phyloP scores from a whole-genome alignment of 2,797 vertebrate species.

The Microhierax caerulescens region DNA sequence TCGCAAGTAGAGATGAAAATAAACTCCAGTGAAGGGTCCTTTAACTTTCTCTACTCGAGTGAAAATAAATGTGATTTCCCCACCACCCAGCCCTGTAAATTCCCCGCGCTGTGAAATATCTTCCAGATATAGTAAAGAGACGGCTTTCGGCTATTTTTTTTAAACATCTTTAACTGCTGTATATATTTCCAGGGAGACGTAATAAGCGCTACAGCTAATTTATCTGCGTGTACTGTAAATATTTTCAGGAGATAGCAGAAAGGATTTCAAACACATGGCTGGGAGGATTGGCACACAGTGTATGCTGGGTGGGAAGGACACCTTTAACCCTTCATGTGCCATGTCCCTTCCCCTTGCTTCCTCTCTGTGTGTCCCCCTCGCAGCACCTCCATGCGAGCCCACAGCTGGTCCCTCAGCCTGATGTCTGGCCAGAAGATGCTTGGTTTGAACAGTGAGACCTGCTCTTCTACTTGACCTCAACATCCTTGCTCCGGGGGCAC shows the following conservation, averaged over 20 bases:
- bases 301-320: slow-evolving; percentile 20
- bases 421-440: neutral
- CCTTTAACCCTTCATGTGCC: neutral
- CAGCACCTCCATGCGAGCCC: neutral
- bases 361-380: accelerated
- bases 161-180: slow-evolving; percentile 72
- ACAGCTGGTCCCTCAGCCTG: neutral
- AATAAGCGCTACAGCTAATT: slow-evolving; percentile 70
- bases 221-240: slow-evolving; percentile 70
- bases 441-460: neutral
- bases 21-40: slow-evolving; percentile 66
- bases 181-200: slow-evolving; percentile 69
- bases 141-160: slow-evolving; percentile 48
- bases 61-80: slow-evolving; percentile 58
- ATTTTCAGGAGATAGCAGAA: slow-evolving; percentile 73
- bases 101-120: slow-evolving; percentile 58
- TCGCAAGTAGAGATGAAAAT: slow-evolving; percentile 57
- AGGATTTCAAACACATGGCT: slow-evolving; percentile 73
- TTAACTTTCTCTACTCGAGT: slow-evolving; percentile 64
- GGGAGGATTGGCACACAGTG: slow-evolving; percentile 45
- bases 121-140: slow-evolving; percentile 73
- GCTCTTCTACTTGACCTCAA: neutral
- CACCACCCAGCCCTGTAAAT: slow-evolving; percentile 51
- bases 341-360: neutral
- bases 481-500: neutral